phyloP scores from a whole-genome alignment of 2,797 vertebrate species.

The Cyclopterus lumpus region DNA sequence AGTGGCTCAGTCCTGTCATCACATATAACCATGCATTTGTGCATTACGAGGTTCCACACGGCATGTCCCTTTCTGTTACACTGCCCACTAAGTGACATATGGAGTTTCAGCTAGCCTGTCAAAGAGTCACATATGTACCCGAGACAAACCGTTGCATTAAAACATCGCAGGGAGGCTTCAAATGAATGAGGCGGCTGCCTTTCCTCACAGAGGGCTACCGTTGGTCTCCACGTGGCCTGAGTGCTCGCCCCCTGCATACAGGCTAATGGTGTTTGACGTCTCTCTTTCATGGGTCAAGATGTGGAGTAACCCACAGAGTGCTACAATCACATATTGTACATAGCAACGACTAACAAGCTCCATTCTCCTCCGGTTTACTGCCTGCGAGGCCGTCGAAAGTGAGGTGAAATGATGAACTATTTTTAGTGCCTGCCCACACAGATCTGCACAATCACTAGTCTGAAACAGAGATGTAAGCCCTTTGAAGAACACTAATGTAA shows the following conservation, averaged over 20 bases:
- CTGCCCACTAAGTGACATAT: slow-evolving; percentile 60
- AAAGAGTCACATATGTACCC: slow-evolving; percentile 61
- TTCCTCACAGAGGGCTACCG: background rate
- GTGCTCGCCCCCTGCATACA: no score
- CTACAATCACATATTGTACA: background rate
- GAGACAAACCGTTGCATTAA: slow-evolving; percentile 27
- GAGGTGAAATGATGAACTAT: background rate
- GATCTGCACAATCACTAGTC: background rate
- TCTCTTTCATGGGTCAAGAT: background rate
- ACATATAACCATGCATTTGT: slow-evolving; percentile 71
- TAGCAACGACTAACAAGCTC: background rate
- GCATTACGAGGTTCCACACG: slow-evolving; percentile 62
- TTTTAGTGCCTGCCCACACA: background rate
- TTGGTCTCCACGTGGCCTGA: background rate
- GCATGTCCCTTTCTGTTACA: slow-evolving; percentile 68
- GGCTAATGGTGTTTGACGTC: background rate
- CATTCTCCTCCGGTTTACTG: background rate
- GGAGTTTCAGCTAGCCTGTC: slow-evolving; percentile 70
- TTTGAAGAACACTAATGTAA: background rate
- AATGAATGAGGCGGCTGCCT: background rate
- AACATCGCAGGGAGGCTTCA: background rate
- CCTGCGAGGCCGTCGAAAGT: background rate
- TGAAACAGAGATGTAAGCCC: background rate
- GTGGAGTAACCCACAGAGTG: background rate
- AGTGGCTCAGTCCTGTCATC: slow-evolving; percentile 76